These are phyloP conservation scores for Andrena camellia DNA, from an alignment of 2,888 invertebrate species.

Conservation along the genomic window DNA sequence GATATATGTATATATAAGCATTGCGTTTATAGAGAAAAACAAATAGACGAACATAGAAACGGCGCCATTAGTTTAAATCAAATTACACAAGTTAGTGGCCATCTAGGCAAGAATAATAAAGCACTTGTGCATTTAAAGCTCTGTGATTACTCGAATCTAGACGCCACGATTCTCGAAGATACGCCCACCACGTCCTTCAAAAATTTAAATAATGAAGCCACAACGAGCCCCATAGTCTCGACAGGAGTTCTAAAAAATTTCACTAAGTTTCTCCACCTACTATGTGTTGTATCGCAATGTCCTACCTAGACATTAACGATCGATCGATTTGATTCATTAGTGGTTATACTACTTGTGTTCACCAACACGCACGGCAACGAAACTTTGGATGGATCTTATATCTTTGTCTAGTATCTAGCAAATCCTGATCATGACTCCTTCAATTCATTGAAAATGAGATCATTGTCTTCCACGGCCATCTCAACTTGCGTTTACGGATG, in stretches of 20 bases:
- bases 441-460: slow-evolving; percentile 59
- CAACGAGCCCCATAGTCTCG: slow-evolving; percentile 80
- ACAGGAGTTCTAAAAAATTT: slow-evolving; percentile 81
- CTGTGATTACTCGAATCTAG: slow-evolving; percentile 57
- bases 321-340: slow-evolving; percentile 79
- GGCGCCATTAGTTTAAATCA: slow-evolving; percentile 50
- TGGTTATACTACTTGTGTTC: slow-evolving; percentile 78
- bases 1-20: slow-evolving; percentile 32
- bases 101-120: slow-evolving; percentile 62
- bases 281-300: slow-evolving; percentile 74
- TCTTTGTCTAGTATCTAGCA: slow-evolving; percentile 70
- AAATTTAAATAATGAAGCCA: slow-evolving; percentile 80
- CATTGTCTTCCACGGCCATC: slow-evolving; percentile 56
- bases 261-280: slow-evolving; percentile 81
- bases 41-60: slow-evolving; percentile 26
- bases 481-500: slow-evolving; percentile 19
- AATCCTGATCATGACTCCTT: slow-evolving; percentile 66
- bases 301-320: slow-evolving; percentile 77
- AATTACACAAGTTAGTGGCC: slow-evolving; percentile 70
- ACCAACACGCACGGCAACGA: slow-evolving; percentile 71
- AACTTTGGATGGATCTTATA: slow-evolving; percentile 68
- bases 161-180: slow-evolving; percentile 63
- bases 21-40: neutral
- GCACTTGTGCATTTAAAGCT: slow-evolving; percentile 68
- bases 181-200: slow-evolving; percentile 61